Evolutionary conservation across 2,797 vertebrate species (phyloP).

Genomic region (Parauchenoglanis punctatus): DNA sequence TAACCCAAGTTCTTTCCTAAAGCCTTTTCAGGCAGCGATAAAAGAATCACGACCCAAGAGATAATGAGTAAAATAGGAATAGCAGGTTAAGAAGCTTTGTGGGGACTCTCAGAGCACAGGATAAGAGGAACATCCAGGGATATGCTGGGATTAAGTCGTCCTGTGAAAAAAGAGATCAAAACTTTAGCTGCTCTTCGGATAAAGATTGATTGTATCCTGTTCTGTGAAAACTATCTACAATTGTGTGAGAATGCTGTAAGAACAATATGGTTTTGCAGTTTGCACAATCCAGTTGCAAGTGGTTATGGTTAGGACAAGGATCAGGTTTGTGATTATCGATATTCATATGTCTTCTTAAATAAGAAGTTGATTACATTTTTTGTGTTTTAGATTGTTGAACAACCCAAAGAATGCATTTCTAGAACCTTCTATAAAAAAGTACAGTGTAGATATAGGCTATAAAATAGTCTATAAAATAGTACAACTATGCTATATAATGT

Average conservation of each 20-base stretch:
- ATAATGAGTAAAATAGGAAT: constrained; percentile 13
- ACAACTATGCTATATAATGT: no score
- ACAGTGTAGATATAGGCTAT: no score
- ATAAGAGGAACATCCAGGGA: constrained; percentile 12
- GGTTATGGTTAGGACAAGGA: not conserved
- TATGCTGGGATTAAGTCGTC: not conserved
- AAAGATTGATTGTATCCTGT: not conserved
- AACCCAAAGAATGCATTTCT: not conserved
- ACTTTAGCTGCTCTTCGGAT: constrained; percentile 4
- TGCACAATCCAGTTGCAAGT: not conserved
- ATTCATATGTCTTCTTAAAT: not conserved
- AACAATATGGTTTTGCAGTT: not conserved
- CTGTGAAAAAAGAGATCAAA: constrained; percentile 32
- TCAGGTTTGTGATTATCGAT: not conserved
- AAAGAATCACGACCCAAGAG: not conserved
- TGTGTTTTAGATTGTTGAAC: not conserved
- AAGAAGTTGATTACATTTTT: not conserved
- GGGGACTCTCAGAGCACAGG: constrained; percentile 18
- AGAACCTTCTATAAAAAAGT: not conserved
- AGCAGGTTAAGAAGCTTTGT: constrained; percentile 43
- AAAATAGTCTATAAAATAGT: no score
- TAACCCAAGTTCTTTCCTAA: constrained; percentile 35
- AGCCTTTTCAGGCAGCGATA: constrained; percentile 30
- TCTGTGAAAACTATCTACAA: not conserved
- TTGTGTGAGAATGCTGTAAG: not conserved